Percentiles rank a stretch among this genome's conserved stretches.
These are phyloP conservation scores for Conops quadrifasciatus DNA, from an alignment of 2,888 invertebrate species.

Conservation along the genomic window DNA sequence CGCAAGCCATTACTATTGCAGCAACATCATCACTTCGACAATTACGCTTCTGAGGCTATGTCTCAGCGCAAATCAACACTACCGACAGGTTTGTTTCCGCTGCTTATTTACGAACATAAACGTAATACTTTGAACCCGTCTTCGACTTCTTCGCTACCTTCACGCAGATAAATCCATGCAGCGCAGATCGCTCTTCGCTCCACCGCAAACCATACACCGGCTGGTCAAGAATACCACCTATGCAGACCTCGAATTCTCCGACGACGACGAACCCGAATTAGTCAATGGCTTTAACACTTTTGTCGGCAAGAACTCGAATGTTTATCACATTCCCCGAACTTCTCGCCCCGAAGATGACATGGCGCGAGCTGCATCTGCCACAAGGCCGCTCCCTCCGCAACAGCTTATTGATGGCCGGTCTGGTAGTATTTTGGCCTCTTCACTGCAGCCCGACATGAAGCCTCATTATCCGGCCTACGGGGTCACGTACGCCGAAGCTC, in stretches of 20 bases:
- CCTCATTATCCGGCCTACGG: conserved; percentile 40
- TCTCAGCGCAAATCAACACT: conserved; percentile 37
- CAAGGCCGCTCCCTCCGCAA: conserved; percentile 47
- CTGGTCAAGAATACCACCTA: conserved; percentile 47
- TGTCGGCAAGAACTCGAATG: conserved; percentile 35
- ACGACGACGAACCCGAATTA: conserved; percentile 55
- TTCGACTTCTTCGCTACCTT: too few relatives aligned
- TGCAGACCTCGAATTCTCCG: conserved; percentile 57
- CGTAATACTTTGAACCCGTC: too few relatives aligned
- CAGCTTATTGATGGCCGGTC: conserved; percentile 50
- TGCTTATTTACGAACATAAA: neutral
- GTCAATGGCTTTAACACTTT: conserved; percentile 38
- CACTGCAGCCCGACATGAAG: conserved; percentile 46
- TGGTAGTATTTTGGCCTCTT: conserved; percentile 49
- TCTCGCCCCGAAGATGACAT: conserved; percentile 38
- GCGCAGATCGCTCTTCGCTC: conserved; percentile 54
- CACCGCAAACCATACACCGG: conserved; percentile 50
- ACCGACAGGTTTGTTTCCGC: conserved; percentile 40
- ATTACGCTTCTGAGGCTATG: conserved; percentile 35
- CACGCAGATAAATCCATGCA: conserved; percentile 45
- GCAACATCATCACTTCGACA: conserved; percentile 28
- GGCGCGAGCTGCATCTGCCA: conserved; percentile 41
- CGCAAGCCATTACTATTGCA: conserved; percentile 32
- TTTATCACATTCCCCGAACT: conserved; percentile 50
- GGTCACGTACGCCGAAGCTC: conserved; percentile 42